Base-by-base conservation (phyloP, 2,113 vertebrate species). In the Okapia johnstoni region DNA sequence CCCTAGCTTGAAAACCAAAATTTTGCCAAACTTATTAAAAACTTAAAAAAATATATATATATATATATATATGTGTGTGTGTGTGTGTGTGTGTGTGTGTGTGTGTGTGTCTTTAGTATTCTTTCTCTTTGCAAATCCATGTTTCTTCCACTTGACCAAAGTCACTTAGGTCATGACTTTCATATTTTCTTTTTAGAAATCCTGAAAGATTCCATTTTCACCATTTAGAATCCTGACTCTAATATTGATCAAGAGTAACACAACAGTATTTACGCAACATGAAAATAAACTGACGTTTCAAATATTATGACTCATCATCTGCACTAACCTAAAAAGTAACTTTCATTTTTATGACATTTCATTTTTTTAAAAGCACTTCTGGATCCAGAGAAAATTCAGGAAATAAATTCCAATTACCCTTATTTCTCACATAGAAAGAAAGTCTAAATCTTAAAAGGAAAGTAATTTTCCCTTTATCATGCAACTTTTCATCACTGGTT, bases 181-280 rank as follows among this genome's bases (percentile, higher is more conserved):
- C 85, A 50, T 52, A 89, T 97, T 77, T 85, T 73, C n/a, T 25
- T 95, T 94, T 79, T 90, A 85, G 93, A 97, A 97, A 83, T 96
- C 70, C 81, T 86, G 79, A 96, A 97, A 97, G 90, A 76, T 93
- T 97, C 93, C 77, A 70, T 97, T 85, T 93, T 93, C 21, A 89
- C 84, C 96, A 85, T 84, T 60, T 97, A 50, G 50, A 90, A 97
- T 90, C 96, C 73, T 97, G 93, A 96, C 77, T 81, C 97, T 96
- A 97, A 58, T 84, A 80, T 98, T 98, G 98, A 80, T 98, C 97
- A 99, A 52, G 84, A 97, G 79, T 97, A 97, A 94, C 60, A 96
- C 97, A 95, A 95, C 57, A 86, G 55, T 76, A 94, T 96, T 98
- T 98, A 94, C 0, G 0, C 92, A 96, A 92, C 3, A 96, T 63